Evolutionary conservation across 2,113 vertebrate genomes (phyloP).

Genomic region (Ctenodactylus gundi): DNA sequence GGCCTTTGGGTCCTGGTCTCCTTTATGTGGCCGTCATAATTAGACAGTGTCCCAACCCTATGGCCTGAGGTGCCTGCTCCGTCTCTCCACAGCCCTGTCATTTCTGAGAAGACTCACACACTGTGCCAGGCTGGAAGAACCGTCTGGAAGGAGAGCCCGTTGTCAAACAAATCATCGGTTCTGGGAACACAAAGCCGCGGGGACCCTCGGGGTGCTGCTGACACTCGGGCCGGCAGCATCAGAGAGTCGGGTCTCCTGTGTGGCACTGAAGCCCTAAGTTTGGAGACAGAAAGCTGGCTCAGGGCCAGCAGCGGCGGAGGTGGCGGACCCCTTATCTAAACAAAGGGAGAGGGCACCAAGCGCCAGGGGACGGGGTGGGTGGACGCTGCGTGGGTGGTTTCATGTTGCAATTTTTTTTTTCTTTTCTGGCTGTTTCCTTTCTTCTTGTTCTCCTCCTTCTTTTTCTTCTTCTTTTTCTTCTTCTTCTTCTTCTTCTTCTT

Average conservation of each 20-base stretch:
- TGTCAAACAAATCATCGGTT: constrained; percentile 34
- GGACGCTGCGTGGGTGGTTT: constrained; percentile 70
- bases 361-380: constrained; percentile 38
- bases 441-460: not conserved
- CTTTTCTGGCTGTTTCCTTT: constrained; percentile 33
- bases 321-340: constrained; percentile 65
- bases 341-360: constrained; percentile 50
- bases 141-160: constrained; percentile 61
- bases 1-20: constrained; percentile 50
- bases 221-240: constrained; percentile 65
- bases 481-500: constrained; percentile 23
- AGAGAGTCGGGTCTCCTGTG: constrained; percentile 58
- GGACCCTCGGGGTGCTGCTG: constrained; percentile 63
- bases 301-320: constrained; percentile 53
- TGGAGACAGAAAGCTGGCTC: constrained; percentile 76
- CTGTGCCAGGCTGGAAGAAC: constrained; percentile 55
- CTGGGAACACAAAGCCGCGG: constrained; percentile 70
- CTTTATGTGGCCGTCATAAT: constrained; percentile 62
- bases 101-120: constrained; percentile 49
- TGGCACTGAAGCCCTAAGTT: constrained; percentile 62
- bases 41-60: constrained; percentile 31
- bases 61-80: constrained; percentile 22
- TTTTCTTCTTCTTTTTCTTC: not conserved
- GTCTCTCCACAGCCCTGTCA: not conserved
- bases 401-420: constrained; percentile 42